A percentile compares a stretch with the other conserved stretches of the same genome.
Evolutionary conservation across 2,113 vertebrate genomes (phyloP).

Genomic region (Aphelocoma coerulescens): DNA sequence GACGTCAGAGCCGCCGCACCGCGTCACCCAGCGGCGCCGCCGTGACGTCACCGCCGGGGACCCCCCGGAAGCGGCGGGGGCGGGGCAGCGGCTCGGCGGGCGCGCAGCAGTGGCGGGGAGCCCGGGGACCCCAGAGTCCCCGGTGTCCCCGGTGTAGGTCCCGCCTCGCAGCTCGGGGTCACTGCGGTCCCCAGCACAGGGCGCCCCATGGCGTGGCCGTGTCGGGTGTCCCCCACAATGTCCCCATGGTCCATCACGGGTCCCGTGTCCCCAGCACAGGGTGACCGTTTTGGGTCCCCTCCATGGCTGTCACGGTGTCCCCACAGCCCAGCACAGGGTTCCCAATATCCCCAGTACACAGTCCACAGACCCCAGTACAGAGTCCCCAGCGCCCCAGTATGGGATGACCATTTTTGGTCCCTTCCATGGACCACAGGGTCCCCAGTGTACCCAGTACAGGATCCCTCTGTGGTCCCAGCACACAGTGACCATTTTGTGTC

Average conservation of each 20-base stretch:
- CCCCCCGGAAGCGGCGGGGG: accelerated
- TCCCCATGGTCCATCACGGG: accelerated
- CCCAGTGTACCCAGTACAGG: no score
- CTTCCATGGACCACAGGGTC: background rate
- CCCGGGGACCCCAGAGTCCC: accelerated
- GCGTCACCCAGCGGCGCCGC: constrained; percentile 51
- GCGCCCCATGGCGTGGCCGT: accelerated
- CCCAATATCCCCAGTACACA: no score
- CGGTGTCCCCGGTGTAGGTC: accelerated
- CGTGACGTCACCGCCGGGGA: background rate
- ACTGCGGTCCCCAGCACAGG: background rate
- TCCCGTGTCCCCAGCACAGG: background rate
- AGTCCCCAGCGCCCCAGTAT: background rate
- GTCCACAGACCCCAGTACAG: background rate
- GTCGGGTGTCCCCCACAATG: background rate
- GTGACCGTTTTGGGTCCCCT: background rate
- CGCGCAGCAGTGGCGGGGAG: accelerated
- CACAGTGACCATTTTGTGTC: background rate
- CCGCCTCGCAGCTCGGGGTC: accelerated
- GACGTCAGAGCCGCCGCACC: constrained; percentile 48
- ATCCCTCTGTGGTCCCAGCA: background rate
- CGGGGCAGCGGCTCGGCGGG: accelerated
- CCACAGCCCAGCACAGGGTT: background rate
- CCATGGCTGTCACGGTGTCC: background rate
- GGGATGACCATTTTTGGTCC: no score